These are phyloP conservation scores for Typhlichthys subterraneus DNA, from an alignment of 2,797 vertebrate species.

Conservation along the genomic window DNA sequence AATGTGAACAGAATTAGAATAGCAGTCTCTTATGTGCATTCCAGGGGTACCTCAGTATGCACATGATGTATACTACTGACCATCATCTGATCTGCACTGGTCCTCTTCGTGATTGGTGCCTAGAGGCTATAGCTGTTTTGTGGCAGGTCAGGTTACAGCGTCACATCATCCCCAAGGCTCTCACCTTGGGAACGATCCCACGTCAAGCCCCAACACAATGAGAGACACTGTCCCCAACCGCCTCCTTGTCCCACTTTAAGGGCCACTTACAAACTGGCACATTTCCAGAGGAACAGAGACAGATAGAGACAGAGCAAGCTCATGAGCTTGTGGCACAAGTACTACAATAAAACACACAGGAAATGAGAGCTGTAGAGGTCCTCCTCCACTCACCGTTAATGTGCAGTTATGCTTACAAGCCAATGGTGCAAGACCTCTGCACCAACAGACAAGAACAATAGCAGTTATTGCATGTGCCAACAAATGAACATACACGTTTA, in stretches of 20 bases:
- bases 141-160: slow-evolving; percentile 62
- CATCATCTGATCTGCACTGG: slow-evolving; percentile 60
- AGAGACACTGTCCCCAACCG: slow-evolving; percentile 11
- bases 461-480: neutral
- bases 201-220: slow-evolving; percentile 51
- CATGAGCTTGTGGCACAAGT: slow-evolving; percentile 14
- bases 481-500: neutral
- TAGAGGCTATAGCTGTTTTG: slow-evolving; percentile 71
- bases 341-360: slow-evolving; percentile 39
- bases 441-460: neutral
- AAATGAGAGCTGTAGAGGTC: slow-evolving; percentile 23
- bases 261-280: neutral
- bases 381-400: slow-evolving; percentile 14
- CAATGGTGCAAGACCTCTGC: neutral
- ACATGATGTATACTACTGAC: slow-evolving; percentile 46
- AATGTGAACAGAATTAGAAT: neutral
- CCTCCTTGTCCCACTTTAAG: slow-evolving; percentile 24
- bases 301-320: slow-evolving; percentile 4
- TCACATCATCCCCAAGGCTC: slow-evolving; percentile 56
- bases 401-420: slow-evolving; percentile 1
- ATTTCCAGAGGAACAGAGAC: neutral
- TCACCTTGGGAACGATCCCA: slow-evolving; percentile 68
- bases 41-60: neutral
- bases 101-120: slow-evolving; percentile 52
- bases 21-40: slow-evolving; percentile 5